Evolutionary conservation across 2,113 vertebrate genomes (phyloP).

Genomic region (Sinocyclocheilus maitianheensis): DNA sequence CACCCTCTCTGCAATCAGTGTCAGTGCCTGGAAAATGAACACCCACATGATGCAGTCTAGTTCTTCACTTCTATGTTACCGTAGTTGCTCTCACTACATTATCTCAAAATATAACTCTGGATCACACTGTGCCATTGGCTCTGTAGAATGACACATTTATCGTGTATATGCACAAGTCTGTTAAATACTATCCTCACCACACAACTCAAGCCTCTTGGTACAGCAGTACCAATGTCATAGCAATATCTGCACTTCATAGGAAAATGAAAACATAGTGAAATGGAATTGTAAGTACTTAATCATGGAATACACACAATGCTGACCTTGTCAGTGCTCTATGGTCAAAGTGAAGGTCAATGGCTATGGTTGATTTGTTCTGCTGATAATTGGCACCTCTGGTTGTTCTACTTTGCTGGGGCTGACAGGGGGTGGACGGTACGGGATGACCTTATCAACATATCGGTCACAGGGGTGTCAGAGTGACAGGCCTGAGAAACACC

Average conservation of each 20-base stretch:
- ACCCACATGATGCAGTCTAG: background rate
- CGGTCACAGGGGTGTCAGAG: background rate
- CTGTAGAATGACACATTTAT: background rate
- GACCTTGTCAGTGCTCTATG: slow-evolving; percentile 45
- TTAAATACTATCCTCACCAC: background rate
- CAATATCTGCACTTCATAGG: background rate
- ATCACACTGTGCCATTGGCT: slow-evolving; percentile 1
- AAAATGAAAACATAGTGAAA: slow-evolving; percentile 29
- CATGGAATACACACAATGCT: slow-evolving; percentile 15
- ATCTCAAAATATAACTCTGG: slow-evolving; percentile 29
- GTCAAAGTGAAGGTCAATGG: slow-evolving; percentile 47
- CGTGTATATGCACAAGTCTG: background rate
- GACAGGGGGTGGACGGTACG: slow-evolving; percentile 43
- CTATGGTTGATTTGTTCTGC: slow-evolving; percentile 38
- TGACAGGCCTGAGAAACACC: slow-evolving; percentile 13
- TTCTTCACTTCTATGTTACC: slow-evolving; percentile 9
- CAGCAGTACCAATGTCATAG: background rate
- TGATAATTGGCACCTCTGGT: slow-evolving; percentile 59
- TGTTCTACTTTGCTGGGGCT: slow-evolving; percentile 42
- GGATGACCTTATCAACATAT: slow-evolving; percentile 46
- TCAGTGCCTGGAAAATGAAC: slow-evolving; percentile 4
- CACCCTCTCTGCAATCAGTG: background rate
- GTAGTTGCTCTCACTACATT: slow-evolving; percentile 11
- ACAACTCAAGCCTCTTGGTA: background rate
- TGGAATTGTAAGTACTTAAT: slow-evolving; percentile 27